Evolutionary conservation across 2,888 invertebrate species (phyloP).

Genomic region (Acanthococcus lagerstroemiae): DNA sequence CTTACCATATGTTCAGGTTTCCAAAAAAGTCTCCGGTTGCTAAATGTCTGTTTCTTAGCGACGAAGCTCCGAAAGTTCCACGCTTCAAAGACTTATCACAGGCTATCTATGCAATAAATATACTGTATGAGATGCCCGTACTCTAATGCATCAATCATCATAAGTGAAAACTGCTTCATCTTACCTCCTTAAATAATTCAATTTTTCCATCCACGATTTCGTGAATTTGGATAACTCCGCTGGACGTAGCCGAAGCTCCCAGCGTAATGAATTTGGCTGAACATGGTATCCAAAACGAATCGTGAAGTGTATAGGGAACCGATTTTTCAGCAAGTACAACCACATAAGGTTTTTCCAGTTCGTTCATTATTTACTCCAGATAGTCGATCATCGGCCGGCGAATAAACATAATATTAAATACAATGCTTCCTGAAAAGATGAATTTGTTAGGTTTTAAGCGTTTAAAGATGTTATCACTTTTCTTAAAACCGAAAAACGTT

Average conservation of each 20-base stretch:
- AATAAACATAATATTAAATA: too few species aligned
- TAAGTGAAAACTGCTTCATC: neutral
- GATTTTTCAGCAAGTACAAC: constrained; percentile 76
- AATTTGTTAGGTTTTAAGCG: too few species aligned
- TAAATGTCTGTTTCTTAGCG: constrained; percentile 64
- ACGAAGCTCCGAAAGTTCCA: constrained; percentile 84
- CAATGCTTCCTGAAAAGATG: too few species aligned
- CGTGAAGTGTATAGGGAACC: constrained; percentile 76
- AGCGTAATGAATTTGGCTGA: constrained; percentile 85
- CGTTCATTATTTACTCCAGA: too few species aligned
- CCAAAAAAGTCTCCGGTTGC: constrained; percentile 88
- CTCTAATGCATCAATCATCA: neutral
- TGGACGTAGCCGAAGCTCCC: constrained; percentile 74
- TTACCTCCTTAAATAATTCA: constrained; percentile 55
- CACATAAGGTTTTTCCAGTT: constrained; percentile 76
- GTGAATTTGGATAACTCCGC: constrained; percentile 73
- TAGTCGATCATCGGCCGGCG: too few species aligned
- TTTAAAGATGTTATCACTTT: too few species aligned
- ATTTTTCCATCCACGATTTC: constrained; percentile 65
- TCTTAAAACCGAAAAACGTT: too few species aligned
- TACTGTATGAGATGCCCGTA: neutral
- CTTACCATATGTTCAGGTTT: constrained; percentile 68
- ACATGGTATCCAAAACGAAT: constrained; percentile 91
- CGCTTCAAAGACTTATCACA: constrained; percentile 63
- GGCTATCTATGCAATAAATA: neutral